A percentile compares a stretch with the other conserved stretches of the same genome.
These are phyloP conservation scores for Phalacrocorax pelagicus DNA, from an alignment of 2,113 vertebrate genomes.

Conservation along the genomic window DNA sequence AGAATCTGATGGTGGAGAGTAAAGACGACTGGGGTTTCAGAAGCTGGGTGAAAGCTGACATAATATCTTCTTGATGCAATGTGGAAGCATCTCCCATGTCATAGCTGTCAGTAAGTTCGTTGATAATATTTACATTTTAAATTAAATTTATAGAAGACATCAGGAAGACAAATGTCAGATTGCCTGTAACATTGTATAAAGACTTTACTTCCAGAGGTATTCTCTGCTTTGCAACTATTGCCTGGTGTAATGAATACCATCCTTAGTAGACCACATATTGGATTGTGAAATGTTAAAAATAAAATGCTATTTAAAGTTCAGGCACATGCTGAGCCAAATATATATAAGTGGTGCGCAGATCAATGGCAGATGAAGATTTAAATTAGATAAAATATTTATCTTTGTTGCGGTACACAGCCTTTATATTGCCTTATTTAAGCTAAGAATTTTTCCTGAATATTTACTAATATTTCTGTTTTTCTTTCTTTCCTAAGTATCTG, in stretches of 20 bases:
- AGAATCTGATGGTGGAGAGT: background rate
- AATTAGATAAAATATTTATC: background rate
- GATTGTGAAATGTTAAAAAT: background rate
- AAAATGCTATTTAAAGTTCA: background rate
- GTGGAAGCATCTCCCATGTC: background rate
- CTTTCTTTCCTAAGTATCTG: conserved; percentile 80
- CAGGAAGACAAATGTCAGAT: background rate
- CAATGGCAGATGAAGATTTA: background rate
- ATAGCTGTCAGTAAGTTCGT: background rate
- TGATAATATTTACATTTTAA: background rate
- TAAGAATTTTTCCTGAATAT: background rate
- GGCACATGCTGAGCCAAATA: background rate
- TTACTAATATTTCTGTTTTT: background rate
- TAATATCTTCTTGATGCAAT: background rate
- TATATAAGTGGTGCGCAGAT: background rate
- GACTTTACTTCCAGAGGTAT: background rate
- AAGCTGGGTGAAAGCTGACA: background rate
- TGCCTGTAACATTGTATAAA: background rate
- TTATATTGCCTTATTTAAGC: background rate
- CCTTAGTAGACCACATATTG: background rate
- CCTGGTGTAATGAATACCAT: background rate
- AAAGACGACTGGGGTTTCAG: background rate
- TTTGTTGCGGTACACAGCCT: background rate
- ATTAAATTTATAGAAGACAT: background rate
- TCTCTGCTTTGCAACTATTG: background rate